phyloP scores from a whole-genome alignment of 2,113 vertebrate genomes.

The Asarcornis scutulata region DNA sequence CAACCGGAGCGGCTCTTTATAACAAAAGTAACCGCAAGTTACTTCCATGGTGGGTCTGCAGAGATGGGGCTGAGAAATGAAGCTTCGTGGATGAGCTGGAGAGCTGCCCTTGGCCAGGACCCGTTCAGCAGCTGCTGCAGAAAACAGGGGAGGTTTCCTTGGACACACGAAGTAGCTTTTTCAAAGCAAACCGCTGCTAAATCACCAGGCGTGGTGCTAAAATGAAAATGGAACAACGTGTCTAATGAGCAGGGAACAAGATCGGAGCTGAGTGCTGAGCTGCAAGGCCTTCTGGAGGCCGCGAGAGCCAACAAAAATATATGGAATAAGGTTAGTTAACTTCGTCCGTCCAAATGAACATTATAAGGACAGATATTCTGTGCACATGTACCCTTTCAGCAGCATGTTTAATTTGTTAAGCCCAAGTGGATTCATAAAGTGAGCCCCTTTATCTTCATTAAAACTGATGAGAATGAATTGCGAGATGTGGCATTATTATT shows the following conservation, averaged over 20 bases:
- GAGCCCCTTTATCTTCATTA: conserved; percentile 77
- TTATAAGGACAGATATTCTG: conserved; percentile 71
- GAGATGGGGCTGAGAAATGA: not conserved
- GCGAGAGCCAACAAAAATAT: conserved; percentile 20
- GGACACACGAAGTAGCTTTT: not conserved
- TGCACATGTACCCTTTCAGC: conserved; percentile 38
- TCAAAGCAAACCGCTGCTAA: conserved; percentile 4
- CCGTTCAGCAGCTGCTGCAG: fast-evolving
- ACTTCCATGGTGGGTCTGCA: no score
- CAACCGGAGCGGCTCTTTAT: fast-evolving
- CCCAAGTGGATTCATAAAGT: conserved; percentile 68
- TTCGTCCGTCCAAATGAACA: conserved; percentile 48
- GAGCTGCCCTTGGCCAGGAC: not conserved
- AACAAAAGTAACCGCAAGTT: not conserved
- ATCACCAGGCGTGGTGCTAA: not conserved
- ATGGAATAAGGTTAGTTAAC: conserved; percentile 57
- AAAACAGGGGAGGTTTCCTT: not conserved
- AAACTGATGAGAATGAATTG: conserved; percentile 68
- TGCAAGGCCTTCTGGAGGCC: not conserved
- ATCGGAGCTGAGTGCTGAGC: not conserved
- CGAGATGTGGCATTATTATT: conserved; percentile 59
- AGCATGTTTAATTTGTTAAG: conserved; percentile 73
- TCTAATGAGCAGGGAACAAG: not conserved
- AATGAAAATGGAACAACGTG: not conserved
- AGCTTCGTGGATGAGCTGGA: not conserved